Percentiles rank a stretch among this genome's conserved stretches.
Conservation (phyloP, 2,113 vertebrate species). For the Chunga burmeisteri region DNA sequence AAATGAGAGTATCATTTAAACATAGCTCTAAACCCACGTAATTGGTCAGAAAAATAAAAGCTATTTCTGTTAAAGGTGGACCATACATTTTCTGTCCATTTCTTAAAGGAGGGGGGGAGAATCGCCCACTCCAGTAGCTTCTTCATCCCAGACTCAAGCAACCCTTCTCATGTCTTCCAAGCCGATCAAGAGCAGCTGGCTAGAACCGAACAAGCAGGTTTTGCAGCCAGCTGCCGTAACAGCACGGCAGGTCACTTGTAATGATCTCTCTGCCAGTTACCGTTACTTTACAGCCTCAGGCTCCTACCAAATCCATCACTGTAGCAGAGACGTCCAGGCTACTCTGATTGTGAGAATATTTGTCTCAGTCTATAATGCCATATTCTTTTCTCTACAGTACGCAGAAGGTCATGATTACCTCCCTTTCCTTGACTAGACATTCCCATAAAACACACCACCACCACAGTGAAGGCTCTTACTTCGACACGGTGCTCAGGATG, state of each 20-base stretch:
- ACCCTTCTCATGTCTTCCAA: neutral
- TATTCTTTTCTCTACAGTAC: accelerated
- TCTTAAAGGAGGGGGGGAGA: neutral
- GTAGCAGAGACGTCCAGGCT: neutral
- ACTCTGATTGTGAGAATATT: neutral
- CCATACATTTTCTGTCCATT: neutral
- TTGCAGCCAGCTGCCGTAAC: neutral
- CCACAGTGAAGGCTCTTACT: neutral
- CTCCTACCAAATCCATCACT: neutral
- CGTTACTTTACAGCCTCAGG: neutral
- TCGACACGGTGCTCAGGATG: neutral
- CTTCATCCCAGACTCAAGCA: neutral
- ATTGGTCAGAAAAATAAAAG: neutral
- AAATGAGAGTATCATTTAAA: neutral
- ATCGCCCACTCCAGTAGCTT: neutral
- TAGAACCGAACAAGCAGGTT: neutral
- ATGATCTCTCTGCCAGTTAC: neutral
- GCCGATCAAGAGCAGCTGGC: neutral
- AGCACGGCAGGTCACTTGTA: neutral
- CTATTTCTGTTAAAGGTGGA: neutral
- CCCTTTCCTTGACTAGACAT: neutral
- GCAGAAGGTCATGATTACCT: neutral
- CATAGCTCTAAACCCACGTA: neutral
- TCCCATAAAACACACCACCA: neutral
- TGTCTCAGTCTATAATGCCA: neutral